A percentile compares a stretch with the other conserved stretches of the same genome.
These are phyloP conservation scores for Anodontia alba DNA, from an alignment of 2,888 invertebrate species.

Conservation along the genomic window DNA sequence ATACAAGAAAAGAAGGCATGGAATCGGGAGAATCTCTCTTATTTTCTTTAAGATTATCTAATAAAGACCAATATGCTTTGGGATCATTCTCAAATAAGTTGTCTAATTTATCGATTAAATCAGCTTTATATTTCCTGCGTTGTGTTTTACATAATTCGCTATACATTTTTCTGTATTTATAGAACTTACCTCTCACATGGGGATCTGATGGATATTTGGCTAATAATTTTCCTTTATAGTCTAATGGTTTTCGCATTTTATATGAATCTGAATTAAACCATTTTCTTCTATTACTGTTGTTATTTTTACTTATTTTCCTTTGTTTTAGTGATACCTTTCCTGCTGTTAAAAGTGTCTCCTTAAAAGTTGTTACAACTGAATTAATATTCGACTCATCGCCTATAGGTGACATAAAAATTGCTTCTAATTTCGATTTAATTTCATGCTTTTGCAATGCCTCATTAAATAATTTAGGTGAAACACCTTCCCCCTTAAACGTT, in stretches of 20 bases:
- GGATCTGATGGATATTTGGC: conserved; percentile 22
- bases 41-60: background rate
- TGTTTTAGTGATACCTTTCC: background rate
- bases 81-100: conserved; percentile 2
- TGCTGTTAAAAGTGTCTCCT: background rate
- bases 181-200: conserved; percentile 2
- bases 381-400: background rate
- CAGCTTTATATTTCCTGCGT: background rate
- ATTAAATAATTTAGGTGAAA: background rate
- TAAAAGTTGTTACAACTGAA: background rate
- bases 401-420: background rate
- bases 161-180: conserved; percentile 16
- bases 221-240: background rate
- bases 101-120: conserved; percentile 6
- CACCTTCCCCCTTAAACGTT: background rate
- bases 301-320: background rate
- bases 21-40: background rate
- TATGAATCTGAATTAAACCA: background rate
- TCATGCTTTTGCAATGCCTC: background rate
- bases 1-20: background rate
- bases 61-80: background rate
- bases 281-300: too few relatives aligned
- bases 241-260: background rate
- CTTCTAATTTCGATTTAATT: background rate
- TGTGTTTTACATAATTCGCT: background rate